phyloP scores from a whole-genome alignment of 2,797 vertebrate species.

The Myotis vivesi region DNA sequence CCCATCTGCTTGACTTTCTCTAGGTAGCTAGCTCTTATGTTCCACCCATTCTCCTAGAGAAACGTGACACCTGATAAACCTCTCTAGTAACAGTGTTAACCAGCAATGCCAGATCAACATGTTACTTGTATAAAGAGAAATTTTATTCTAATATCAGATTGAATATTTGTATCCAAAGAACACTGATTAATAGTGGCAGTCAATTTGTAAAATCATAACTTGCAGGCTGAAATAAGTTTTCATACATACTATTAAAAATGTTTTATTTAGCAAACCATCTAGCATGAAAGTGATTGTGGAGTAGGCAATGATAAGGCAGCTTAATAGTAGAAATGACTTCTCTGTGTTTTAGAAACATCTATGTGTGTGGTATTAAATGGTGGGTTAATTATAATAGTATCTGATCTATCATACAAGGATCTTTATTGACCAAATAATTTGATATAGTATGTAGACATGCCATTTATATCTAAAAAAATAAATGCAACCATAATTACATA shows the following conservation, averaged over 20 bases:
- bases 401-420: not conserved
- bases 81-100: not conserved
- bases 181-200: not conserved
- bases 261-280: not conserved
- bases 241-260: not conserved
- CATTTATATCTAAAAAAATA: constrained; percentile 12
- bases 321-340: constrained; percentile 21
- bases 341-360: constrained; percentile 14
- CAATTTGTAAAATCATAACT: not conserved
- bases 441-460: not conserved
- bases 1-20: not conserved
- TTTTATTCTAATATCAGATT: not conserved
- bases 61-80: not conserved
- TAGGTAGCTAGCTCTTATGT: not conserved
- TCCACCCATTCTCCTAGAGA: not conserved
- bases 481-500: not conserved
- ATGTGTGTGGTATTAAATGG: not conserved
- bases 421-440: constrained; percentile 30
- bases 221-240: not conserved
- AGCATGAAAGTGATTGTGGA: not conserved
- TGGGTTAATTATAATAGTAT: not conserved
- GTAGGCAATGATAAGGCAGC: not conserved
- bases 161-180: not conserved
- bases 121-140: not conserved
- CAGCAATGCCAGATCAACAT: not conserved